phyloP scores from a whole-genome alignment of 2,113 vertebrate species.

The Rhinoderma darwinii region DNA sequence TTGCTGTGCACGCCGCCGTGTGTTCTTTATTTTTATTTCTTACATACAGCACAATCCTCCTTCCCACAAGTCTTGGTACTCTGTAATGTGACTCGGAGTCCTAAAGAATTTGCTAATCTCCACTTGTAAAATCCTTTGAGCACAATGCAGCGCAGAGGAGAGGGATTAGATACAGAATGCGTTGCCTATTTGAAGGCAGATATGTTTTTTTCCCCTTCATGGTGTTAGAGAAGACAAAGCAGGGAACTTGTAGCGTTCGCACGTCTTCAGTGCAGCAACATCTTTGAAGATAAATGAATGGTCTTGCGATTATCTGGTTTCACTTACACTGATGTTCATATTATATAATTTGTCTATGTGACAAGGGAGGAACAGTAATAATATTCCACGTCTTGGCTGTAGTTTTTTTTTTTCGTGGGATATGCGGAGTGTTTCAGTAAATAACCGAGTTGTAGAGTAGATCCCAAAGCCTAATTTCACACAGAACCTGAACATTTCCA shows the following conservation, averaged over 20 bases:
- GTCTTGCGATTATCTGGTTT: slow-evolving; percentile 32
- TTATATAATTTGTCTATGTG: slow-evolving; percentile 42
- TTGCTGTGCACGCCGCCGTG: background rate
- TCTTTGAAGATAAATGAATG: slow-evolving; percentile 51
- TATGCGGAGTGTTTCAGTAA: background rate
- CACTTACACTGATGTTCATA: slow-evolving; percentile 31
- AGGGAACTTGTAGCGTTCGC: slow-evolving; percentile 25
- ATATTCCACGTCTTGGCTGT: background rate
- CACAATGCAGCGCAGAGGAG: slow-evolving; percentile 52
- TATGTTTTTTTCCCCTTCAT: slow-evolving; percentile 28
- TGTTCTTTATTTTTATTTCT: slow-evolving; percentile 15
- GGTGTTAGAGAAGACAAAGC: slow-evolving; percentile 53
- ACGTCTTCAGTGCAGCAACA: slow-evolving; percentile 15
- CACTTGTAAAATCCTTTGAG: slow-evolving; percentile 58
- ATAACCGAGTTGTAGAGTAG: background rate
- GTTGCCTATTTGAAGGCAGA: slow-evolving; percentile 53
- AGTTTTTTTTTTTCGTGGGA: background rate
- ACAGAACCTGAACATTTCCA: background rate
- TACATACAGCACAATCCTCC: slow-evolving; percentile 31
- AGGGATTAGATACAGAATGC: slow-evolving; percentile 52
- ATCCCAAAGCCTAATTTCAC: background rate
- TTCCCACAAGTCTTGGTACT: slow-evolving; percentile 41
- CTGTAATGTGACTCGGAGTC: slow-evolving; percentile 48
- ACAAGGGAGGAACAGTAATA: slow-evolving; percentile 22
- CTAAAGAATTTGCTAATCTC: slow-evolving; percentile 51